These are phyloP conservation scores for Pammene aurita DNA, from an alignment of 2,888 invertebrate species.

Conservation along the genomic window DNA sequence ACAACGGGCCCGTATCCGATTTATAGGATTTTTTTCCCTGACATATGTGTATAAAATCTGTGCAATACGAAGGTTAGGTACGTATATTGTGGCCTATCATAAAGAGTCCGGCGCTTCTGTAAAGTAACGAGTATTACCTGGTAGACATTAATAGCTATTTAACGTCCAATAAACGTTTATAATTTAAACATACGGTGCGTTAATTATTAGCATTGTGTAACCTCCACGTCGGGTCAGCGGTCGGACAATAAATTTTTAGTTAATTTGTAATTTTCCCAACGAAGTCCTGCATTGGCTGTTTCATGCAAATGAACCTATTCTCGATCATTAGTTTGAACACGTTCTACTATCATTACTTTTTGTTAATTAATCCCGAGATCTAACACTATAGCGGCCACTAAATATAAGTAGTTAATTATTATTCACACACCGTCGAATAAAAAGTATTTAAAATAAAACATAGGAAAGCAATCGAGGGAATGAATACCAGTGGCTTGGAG, in stretches of 20 bases:
- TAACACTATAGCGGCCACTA: constrained; percentile 59
- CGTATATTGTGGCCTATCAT: not conserved
- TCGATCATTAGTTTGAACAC: constrained; percentile 80
- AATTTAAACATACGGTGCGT: constrained; percentile 55
- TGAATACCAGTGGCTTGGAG: constrained; percentile 34
- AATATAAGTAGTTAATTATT: constrained; percentile 61
- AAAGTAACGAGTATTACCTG: constrained; percentile 8
- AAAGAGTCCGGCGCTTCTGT: constrained; percentile 2
- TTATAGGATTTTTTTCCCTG: too few relatives aligned
- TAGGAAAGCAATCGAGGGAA: constrained; percentile 31
- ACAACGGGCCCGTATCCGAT: too few relatives aligned
- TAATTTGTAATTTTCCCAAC: constrained; percentile 81
- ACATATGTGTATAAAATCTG: too few relatives aligned
- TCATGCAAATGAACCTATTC: constrained; percentile 81
- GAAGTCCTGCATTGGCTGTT: constrained; percentile 77
- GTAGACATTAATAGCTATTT: constrained; percentile 27
- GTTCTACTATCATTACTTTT: constrained; percentile 78
- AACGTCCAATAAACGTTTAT: constrained; percentile 41
- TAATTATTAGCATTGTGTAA: constrained; percentile 55
- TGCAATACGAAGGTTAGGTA: too few relatives aligned
- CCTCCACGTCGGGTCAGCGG: constrained; percentile 45
- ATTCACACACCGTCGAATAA: constrained; percentile 62
- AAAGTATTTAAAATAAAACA: constrained; percentile 46
- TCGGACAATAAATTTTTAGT: constrained; percentile 68
- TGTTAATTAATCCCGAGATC: constrained; percentile 76